Percentiles rank a stretch among this genome's conserved stretches.
Evolutionary conservation across 2,888 invertebrate genomes (phyloP).

Genomic region (Tinea trinotella): DNA sequence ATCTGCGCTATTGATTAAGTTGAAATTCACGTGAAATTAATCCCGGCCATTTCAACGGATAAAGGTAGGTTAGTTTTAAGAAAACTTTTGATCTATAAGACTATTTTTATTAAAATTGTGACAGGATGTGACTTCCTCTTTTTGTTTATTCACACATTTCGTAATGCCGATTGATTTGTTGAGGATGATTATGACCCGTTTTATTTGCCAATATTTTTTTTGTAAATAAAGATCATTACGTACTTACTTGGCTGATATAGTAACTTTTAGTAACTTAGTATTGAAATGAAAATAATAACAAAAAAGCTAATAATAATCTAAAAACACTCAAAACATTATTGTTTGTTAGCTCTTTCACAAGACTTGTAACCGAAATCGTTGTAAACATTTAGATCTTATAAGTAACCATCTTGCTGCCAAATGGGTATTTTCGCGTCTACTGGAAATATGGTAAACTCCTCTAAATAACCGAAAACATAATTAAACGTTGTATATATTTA

Average conservation of each 20-base stretch:
- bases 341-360: not conserved
- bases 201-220: not conserved
- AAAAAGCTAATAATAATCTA: not conserved
- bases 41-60: not conserved
- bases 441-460: not conserved
- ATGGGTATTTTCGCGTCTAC: constrained; percentile 3
- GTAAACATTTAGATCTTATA: not conserved
- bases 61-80: not conserved
- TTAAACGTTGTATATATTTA: too few relatives aligned
- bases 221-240: too few relatives aligned
- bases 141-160: not conserved
- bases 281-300: too few relatives aligned
- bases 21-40: too few relatives aligned
- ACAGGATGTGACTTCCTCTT: constrained; percentile 1
- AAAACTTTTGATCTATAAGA: not conserved
- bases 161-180: not conserved
- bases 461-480: not conserved
- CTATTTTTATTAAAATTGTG: not conserved
- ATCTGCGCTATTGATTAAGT: not conserved
- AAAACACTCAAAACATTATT: not conserved
- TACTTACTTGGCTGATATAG: too few relatives aligned
- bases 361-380: not conserved
- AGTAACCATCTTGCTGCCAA: not conserved
- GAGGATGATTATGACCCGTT: not conserved
- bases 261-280: too few relatives aligned